Percentiles rank a stretch among this genome's conserved stretches.
These are phyloP conservation scores for Callosobruchus maculatus DNA, from an alignment of 2,888 invertebrate genomes.

Conservation along the genomic window DNA sequence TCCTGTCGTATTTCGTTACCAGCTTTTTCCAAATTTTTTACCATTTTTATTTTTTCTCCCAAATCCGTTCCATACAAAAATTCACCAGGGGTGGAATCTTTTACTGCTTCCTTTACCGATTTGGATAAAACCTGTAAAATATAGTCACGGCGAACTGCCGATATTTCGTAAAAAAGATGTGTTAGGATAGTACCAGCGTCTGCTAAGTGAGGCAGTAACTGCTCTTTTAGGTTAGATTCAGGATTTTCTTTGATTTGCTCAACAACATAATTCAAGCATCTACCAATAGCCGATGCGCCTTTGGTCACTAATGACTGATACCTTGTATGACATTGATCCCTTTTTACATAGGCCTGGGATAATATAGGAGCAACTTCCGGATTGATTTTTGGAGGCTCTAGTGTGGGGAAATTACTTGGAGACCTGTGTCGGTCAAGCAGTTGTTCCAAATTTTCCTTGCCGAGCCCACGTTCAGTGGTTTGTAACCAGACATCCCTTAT, in stretches of 20 bases:
- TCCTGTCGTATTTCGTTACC: neutral
- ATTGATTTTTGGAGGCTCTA: conserved; percentile 3
- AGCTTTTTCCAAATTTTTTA: conserved; percentile 1
- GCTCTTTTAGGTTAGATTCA: conserved; percentile 1
- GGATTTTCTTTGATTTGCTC: conserved; percentile 6
- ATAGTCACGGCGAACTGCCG: conserved; percentile 3
- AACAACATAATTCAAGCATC: conserved; percentile 6
- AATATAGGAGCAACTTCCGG: neutral
- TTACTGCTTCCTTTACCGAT: conserved; percentile 8
- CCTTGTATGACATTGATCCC: conserved; percentile 6
- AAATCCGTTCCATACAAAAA: conserved; percentile 12
- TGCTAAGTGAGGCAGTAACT: conserved; percentile 5
- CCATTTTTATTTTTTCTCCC: conserved; percentile 7
- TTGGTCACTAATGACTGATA: conserved; percentile 9
- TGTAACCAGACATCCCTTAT: too few relatives aligned
- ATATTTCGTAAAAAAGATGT: conserved; percentile 8
- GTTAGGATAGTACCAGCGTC: conserved; percentile 10
- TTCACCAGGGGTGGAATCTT: conserved; percentile 3
- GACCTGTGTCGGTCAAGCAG: neutral
- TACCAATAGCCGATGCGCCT: conserved; percentile 9
- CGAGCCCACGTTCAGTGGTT: too few relatives aligned
- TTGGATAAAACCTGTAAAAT: conserved; percentile 5
- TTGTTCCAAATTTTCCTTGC: neutral
- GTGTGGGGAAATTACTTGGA: conserved; percentile 1
- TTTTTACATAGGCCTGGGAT: neutral